Conservation (phyloP, 2,888 invertebrate genomes). For the Anagyrus pseudococci region DNA sequence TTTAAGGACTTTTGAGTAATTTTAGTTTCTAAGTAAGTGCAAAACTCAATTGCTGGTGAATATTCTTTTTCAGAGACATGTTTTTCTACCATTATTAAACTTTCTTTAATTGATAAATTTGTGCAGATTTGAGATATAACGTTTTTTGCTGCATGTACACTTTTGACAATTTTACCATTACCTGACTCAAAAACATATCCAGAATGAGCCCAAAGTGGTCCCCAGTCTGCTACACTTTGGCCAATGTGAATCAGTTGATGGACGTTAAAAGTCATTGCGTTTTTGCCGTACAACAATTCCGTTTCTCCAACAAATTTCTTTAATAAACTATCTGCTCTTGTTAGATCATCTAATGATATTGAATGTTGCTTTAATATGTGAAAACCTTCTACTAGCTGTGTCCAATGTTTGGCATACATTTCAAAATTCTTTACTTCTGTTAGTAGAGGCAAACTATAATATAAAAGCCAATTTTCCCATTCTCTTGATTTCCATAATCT, state of each 20-base stretch:
- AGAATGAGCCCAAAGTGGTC: conserved; percentile 39
- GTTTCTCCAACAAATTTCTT: conserved; percentile 4
- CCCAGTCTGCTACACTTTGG: conserved; percentile 40
- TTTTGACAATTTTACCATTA: conserved; percentile 32
- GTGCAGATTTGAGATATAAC: conserved; percentile 32
- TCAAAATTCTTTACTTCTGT: not conserved
- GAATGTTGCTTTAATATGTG: conserved; percentile 7
- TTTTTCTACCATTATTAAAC: no score
- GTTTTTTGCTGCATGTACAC: conserved; percentile 29
- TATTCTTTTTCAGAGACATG: no score
- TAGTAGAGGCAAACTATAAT: conserved; percentile 36
- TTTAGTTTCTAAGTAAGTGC: no score
- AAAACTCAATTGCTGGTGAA: no score
- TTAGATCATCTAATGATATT: conserved; percentile 24
- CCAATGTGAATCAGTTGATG: conserved; percentile 40
- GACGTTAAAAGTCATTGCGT: conserved; percentile 37
- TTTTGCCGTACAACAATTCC: conserved; percentile 35
- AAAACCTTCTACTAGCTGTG: conserved; percentile 5
- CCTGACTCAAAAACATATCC: conserved; percentile 38
- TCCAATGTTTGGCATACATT: conserved; percentile 3
- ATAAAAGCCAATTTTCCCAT: conserved; percentile 38
- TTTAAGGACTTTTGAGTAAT: no score
- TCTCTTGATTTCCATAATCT: conserved; percentile 36
- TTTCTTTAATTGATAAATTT: no score
- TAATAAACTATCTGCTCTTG: conserved; percentile 30